Evolutionary conservation across 2,888 invertebrate genomes (phyloP).

Genomic region (Heliconius sara): DNA sequence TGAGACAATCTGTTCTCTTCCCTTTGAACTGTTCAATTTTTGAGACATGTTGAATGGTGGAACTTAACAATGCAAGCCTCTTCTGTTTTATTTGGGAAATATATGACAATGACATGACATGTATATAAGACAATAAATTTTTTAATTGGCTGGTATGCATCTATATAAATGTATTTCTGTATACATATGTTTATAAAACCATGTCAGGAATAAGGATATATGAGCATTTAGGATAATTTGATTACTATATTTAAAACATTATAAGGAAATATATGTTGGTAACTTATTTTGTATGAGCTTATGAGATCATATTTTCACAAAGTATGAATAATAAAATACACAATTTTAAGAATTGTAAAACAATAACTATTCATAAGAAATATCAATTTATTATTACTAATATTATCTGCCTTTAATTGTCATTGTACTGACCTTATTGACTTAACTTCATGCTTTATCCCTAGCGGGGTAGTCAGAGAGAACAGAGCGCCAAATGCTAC

Average conservation of each 20-base stretch:
- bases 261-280: neutral
- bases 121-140: no score
- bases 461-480: no score
- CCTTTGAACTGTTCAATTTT: no score
- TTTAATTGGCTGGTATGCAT: no score
- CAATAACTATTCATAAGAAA: neutral
- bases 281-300: neutral
- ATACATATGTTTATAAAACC: neutral
- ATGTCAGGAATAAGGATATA: neutral
- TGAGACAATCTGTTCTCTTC: neutral
- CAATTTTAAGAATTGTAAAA: slow-evolving; percentile 3
- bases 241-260: slow-evolving; percentile 2
- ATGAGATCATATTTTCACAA: slow-evolving; percentile 11
- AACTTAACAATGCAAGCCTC: no score
- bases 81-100: no score
- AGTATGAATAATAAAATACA: neutral
- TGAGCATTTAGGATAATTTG: neutral
- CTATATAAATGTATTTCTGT: neutral
- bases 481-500: no score
- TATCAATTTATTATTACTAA: neutral
- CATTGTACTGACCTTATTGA: neutral
- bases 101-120: no score
- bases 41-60: no score
- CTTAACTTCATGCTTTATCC: no score
- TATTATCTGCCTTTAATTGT: neutral